These are phyloP conservation scores for Pachyuromys duprasi DNA, from an alignment of 2,797 vertebrate genomes.

Conservation along the genomic window DNA sequence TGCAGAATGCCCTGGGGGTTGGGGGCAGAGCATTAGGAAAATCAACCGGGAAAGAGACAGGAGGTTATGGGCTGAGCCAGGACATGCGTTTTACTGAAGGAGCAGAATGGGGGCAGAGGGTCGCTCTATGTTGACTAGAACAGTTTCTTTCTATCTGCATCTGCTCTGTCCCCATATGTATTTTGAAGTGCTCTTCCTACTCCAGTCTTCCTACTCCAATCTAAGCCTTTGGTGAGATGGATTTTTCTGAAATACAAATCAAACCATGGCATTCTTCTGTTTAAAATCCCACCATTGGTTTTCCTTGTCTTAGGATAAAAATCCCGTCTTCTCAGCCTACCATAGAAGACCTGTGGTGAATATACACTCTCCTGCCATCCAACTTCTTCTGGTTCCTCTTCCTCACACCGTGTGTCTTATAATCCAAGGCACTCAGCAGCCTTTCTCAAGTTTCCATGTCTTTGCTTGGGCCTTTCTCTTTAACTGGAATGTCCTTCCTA, in stretches of 20 bases:
- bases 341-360: neutral
- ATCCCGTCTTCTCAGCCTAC: conserved; percentile 17
- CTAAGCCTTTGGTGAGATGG: conserved; percentile 54
- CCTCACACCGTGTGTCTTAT: neutral
- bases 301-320: conserved; percentile 58
- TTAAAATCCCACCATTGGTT: conserved; percentile 55
- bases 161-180: neutral
- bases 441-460: neutral
- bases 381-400: neutral
- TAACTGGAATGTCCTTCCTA: conserved; percentile 5
- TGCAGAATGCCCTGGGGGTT: conserved; percentile 59
- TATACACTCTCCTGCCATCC: neutral
- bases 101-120: neutral
- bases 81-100: neutral
- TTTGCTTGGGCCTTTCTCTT: conserved; percentile 53
- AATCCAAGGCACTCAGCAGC: neutral
- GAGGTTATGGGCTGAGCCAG: neutral
- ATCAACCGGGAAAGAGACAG: conserved; percentile 47
- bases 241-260: conserved; percentile 57
- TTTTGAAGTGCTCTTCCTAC: neutral
- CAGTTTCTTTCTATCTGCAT: neutral
- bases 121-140: neutral
- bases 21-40: conserved; percentile 13
- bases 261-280: conserved; percentile 45
- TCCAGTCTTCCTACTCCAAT: neutral